Evolutionary conservation across 2,113 vertebrate species (phyloP), one percentile per base, ranked within the genome.

Genomic region (Connochaetes taurinus): DNA sequence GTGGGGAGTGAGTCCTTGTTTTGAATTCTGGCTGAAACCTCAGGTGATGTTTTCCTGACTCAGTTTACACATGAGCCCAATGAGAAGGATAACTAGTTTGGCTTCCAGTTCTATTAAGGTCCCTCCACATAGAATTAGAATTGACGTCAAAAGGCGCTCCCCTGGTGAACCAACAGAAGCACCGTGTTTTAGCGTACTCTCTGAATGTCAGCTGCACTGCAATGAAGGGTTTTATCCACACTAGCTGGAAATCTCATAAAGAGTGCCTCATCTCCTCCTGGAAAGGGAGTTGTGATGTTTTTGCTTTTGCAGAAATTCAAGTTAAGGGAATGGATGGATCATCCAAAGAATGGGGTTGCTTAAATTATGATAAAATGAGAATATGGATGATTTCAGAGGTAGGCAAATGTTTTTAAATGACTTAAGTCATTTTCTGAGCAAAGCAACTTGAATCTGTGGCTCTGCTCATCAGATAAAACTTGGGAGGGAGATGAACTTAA

Each of bases 31-130:
- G 71, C 52, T n/a, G 52, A 80, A 64, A 36, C 5, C 58, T 78
- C 58, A 5, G 47, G 1, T 3, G 86, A 87, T 31, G 15, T 19
- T 85, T 47, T 15, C 82, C 40, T 60, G 97, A 93, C 96, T 97
- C 97, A 74, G 97, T 97, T 94, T 95, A 85, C 60, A 76, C 15
- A 58, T 84, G 83, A 9, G 16, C 87, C 27, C 25, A 80, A 33
- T 47, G 52, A 67, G 81, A 76, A 52, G 3, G 76, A 50, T 83
- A 83, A 78, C 76, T 9, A 57, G 60, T 19, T 19, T 36, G 91
- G 83, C 60, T 96, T 95, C 91, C 31, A 23, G 6, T 16, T 43
- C 33, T 58, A 81, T 55, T 23, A n/a, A 76, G 85, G 88, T 45
- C 71, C 57, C 64, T 93, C 67, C 21, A 45, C 2, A 0, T 11